Evolutionary conservation across 30 jellyfish, hydroid and myxozoan species (phyloP).

Genomic region (Turritopsis rubra): DNA sequence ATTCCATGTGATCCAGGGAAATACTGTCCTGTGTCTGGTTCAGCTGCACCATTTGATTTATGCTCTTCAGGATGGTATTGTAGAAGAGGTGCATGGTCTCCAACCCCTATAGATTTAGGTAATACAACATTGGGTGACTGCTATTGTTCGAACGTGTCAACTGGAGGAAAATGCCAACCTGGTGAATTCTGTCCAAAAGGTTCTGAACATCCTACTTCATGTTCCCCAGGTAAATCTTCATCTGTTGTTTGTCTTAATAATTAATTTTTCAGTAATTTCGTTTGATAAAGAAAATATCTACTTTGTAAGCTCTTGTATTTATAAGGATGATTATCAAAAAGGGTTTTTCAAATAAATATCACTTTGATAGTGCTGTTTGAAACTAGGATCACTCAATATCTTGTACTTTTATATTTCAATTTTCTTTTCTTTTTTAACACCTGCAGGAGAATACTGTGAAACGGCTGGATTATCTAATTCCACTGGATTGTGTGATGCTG

Average conservation of each 20-base stretch:
- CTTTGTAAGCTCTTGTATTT: too few relatives aligned
- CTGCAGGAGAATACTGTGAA: slow-evolving; percentile 61
- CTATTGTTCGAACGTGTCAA: slow-evolving; percentile 68
- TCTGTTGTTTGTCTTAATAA: too few relatives aligned
- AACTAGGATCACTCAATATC: too few relatives aligned
- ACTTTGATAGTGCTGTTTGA: neutral
- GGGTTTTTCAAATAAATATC: neutral
- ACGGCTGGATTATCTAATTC: slow-evolving; percentile 52
- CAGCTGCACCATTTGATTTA: slow-evolving; percentile 42
- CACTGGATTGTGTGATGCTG: slow-evolving; percentile 81
- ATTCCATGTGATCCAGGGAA: slow-evolving; percentile 81
- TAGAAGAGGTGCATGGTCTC: slow-evolving; percentile 76
- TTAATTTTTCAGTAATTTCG: too few relatives aligned
- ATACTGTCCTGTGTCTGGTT: slow-evolving; percentile 75
- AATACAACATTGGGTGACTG: slow-evolving; percentile 33
- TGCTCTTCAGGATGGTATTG: slow-evolving; percentile 92
- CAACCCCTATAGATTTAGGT: slow-evolving; percentile 71
- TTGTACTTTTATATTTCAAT: too few relatives aligned
- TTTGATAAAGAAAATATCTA: too few relatives aligned
- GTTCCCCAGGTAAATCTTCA: slow-evolving; percentile 63
- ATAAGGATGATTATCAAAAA: too few relatives aligned
- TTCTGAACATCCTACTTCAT: slow-evolving; percentile 57
- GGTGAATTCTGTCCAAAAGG: slow-evolving; percentile 79
- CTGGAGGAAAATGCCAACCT: slow-evolving; percentile 88
- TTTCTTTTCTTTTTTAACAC: neutral